Conservation (phyloP, 1,140 invertebrate genomes). For the Aphaenogaster ashmeadi region DNA sequence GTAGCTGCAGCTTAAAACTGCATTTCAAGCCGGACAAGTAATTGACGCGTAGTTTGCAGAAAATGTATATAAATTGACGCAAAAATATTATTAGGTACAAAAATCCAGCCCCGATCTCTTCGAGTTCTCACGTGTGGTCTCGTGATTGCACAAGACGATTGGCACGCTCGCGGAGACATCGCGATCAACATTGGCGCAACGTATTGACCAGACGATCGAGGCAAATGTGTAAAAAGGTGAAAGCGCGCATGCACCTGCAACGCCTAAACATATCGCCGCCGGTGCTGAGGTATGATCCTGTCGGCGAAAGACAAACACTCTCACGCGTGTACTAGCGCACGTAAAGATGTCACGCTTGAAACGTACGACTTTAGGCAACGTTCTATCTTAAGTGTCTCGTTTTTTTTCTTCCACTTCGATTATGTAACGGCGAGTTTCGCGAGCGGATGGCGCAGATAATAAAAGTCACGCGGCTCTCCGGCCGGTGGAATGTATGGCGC, state of each 20-base stretch:
- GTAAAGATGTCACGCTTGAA: neutral
- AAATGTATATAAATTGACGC: too few species aligned
- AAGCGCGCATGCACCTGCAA: slow-evolving; percentile 41
- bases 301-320: slow-evolving; percentile 36
- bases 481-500: neutral
- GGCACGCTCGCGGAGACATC: neutral
- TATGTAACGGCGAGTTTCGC: neutral
- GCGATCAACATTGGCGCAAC: neutral
- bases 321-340: neutral
- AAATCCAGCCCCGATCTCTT: slow-evolving; percentile 1
- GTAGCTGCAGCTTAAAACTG: too few species aligned
- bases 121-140: neutral
- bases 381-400: neutral
- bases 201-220: neutral
- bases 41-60: too few species aligned
- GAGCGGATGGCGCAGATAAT: neutral
- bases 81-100: too few species aligned
- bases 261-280: slow-evolving; percentile 13
- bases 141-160: slow-evolving; percentile 37
- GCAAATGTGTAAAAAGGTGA: slow-evolving; percentile 37
- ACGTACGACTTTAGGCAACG: neutral
- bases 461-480: slow-evolving; percentile 29
- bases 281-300: neutral
- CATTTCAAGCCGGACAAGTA: too few species aligned
- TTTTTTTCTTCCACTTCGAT: neutral